phyloP scores from a whole-genome alignment of 2,797 vertebrate species.

The Alosa sapidissima region DNA sequence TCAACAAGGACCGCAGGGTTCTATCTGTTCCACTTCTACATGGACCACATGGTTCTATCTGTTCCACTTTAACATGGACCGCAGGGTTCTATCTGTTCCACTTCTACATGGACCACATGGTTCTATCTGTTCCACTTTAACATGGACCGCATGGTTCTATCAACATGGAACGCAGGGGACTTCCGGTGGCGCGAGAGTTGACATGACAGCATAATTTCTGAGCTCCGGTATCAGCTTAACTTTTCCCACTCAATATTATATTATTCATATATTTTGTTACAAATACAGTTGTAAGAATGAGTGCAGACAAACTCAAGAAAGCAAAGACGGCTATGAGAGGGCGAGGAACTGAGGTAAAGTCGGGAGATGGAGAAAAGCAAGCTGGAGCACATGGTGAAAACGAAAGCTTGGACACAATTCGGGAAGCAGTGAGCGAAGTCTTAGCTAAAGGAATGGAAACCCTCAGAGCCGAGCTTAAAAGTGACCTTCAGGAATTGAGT shows the following conservation, averaged over 20 bases:
- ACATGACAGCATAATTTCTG: not conserved
- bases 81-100: too few species aligned
- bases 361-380: not conserved
- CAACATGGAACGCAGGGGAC: too few species aligned
- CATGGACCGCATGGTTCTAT: too few species aligned
- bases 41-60: too few species aligned
- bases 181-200: not conserved
- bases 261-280: not conserved
- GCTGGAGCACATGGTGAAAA: not conserved
- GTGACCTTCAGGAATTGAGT: not conserved
- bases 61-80: too few species aligned
- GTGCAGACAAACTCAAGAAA: not conserved
- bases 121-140: too few species aligned
- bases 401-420: not conserved
- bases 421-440: too few species aligned
- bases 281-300: not conserved
- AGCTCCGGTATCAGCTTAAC: not conserved
- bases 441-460: too few species aligned
- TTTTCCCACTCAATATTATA: not conserved
- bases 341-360: not conserved
- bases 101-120: too few species aligned
- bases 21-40: too few species aligned
- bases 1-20: too few species aligned
- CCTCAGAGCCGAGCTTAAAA: too few species aligned
- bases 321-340: not conserved